Evolutionary conservation across 2,888 invertebrate species (phyloP).

Genomic region (Teleiodes luculella): DNA sequence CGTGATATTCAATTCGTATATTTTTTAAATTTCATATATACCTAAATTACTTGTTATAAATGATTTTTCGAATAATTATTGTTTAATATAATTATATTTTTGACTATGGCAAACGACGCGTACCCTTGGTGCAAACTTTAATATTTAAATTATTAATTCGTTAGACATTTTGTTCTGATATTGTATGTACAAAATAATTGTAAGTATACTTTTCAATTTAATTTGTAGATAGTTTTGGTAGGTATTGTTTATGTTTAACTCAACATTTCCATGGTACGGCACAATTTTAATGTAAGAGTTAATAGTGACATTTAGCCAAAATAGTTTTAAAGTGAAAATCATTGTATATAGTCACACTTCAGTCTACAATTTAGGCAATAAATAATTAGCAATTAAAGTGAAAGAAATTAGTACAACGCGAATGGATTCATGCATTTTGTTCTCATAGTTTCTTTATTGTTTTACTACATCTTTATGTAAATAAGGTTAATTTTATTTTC

Average conservation of each 20-base stretch:
- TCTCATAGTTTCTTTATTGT: slow-evolving; percentile 2
- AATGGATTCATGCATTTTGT: slow-evolving; percentile 49
- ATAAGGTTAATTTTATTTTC: slow-evolving; percentile 3
- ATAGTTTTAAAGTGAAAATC: slow-evolving; percentile 55
- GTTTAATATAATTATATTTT: no score
- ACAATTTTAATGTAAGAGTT: slow-evolving; percentile 70
- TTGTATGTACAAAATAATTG: slow-evolving; percentile 69
- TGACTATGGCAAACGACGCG: not conserved
- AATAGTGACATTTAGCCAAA: slow-evolving; percentile 77
- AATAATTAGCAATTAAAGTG: slow-evolving; percentile 55
- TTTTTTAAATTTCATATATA: no score
- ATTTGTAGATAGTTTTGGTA: slow-evolving; percentile 56
- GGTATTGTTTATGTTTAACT: slow-evolving; percentile 30
- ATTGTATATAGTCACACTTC: slow-evolving; percentile 72
- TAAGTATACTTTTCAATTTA: slow-evolving; percentile 53
- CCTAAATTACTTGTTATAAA: no score
- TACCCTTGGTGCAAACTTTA: slow-evolving; percentile 26
- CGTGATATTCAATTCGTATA: no score
- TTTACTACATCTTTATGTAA: slow-evolving; percentile 1
- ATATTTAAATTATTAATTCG: slow-evolving; percentile 44
- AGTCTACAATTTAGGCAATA: slow-evolving; percentile 52
- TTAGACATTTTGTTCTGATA: slow-evolving; percentile 49
- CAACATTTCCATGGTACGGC: slow-evolving; percentile 56
- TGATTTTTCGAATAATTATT: no score
- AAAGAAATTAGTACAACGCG: slow-evolving; percentile 65